A percentile compares a stretch with the other conserved stretches of the same genome.
Evolutionary conservation across 2,888 invertebrate species (phyloP).

Genomic region (Prionchulus punctatus): DNA sequence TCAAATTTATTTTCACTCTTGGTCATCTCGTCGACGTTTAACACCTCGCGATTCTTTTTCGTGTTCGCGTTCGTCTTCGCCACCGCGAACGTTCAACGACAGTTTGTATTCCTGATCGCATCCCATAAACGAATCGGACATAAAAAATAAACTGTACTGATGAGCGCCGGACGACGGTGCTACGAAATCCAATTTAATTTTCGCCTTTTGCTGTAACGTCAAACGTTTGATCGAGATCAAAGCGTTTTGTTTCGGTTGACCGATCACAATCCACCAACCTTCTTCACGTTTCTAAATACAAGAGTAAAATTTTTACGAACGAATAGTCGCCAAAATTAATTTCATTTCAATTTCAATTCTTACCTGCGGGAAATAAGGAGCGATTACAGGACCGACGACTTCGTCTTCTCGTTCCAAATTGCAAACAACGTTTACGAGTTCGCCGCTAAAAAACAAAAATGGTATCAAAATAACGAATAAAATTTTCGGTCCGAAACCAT

Average conservation of each 20-base stretch:
- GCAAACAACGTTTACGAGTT: constrained; percentile 72
- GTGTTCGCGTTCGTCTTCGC: not conserved
- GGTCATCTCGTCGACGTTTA: constrained; percentile 7
- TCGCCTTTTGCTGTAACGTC: constrained; percentile 69
- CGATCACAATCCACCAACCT: constrained; percentile 88
- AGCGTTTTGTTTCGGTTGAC: constrained; percentile 82
- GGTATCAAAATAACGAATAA: too few species aligned
- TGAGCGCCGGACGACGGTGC: constrained; percentile 54
- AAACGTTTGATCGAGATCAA: constrained; percentile 89
- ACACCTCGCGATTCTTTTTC: constrained; percentile 2
- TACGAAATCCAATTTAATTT: constrained; percentile 72
- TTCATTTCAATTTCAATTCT: constrained; percentile 14
- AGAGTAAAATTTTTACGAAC: constrained; percentile 4
- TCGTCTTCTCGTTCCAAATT: constrained; percentile 91
- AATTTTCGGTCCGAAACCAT: constrained; percentile 5
- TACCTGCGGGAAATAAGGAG: constrained; percentile 91
- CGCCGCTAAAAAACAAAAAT: constrained; percentile 46
- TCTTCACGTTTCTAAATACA: constrained; percentile 42
- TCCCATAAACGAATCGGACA: constrained; percentile 97
- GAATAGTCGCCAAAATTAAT: not conserved
- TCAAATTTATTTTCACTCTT: constrained; percentile 8
- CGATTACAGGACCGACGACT: constrained; percentile 84
- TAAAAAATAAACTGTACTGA: constrained; percentile 78
- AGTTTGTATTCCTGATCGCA: constrained; percentile 99
- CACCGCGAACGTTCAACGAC: constrained; percentile 30